Conservation (phyloP, 2,888 invertebrate genomes). For the Folsomia candida region DNA sequence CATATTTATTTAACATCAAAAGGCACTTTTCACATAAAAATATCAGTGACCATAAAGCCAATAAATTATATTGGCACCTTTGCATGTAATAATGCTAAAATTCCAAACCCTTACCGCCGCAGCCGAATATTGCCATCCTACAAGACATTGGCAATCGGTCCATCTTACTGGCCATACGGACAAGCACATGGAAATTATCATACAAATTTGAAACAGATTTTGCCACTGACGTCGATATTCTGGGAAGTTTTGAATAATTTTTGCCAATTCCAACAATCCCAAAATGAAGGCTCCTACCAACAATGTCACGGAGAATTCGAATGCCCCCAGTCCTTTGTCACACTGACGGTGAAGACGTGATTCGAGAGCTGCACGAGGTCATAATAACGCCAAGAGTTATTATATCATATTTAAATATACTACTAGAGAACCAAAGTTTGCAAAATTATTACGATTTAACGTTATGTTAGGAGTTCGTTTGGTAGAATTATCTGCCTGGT, state of each 20-base stretch:
- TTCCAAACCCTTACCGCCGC: conserved; percentile 5
- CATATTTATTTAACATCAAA: no score
- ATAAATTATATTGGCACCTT: no score
- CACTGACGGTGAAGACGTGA: no score
- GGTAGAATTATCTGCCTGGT: not conserved
- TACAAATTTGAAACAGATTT: not conserved
- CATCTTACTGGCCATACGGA: conserved; percentile 7
- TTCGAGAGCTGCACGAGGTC: no score
- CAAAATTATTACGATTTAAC: not conserved
- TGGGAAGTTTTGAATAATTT: not conserved
- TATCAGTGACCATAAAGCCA: not conserved
- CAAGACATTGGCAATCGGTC: not conserved
- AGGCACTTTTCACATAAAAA: no score
- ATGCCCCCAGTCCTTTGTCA: not conserved
- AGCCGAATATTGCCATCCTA: conserved; percentile 9
- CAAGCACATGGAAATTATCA: conserved; percentile 10
- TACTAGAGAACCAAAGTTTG: no score
- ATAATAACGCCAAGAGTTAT: no score
- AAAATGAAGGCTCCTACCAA: not conserved
- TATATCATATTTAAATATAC: no score
- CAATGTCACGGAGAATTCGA: not conserved
- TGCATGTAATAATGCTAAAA: not conserved
- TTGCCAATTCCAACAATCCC: not conserved
- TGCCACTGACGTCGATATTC: not conserved
- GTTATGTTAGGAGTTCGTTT: not conserved